These are phyloP conservation scores for Tiaroga cobitis DNA, from an alignment of 2,797 vertebrate genomes.

Conservation along the genomic window DNA sequence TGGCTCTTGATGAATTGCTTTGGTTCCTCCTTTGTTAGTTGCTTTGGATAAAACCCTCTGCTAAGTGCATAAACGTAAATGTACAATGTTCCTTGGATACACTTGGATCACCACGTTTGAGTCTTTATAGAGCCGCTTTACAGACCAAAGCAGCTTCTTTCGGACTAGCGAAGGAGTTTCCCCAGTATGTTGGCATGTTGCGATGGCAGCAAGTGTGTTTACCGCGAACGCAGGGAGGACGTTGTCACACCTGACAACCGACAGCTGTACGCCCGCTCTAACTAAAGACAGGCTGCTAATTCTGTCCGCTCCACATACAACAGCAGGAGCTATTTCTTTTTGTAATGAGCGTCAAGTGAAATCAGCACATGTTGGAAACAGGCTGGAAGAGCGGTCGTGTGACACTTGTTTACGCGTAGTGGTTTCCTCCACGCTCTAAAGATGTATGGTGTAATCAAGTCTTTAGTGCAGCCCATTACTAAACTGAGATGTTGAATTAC, in stretches of 20 bases:
- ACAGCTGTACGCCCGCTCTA: slow-evolving; percentile 22
- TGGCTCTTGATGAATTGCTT: background rate
- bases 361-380: slow-evolving; percentile 30
- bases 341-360: slow-evolving; percentile 38
- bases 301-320: slow-evolving; percentile 19
- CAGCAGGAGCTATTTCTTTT: slow-evolving; percentile 43
- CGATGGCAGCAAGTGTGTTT: slow-evolving; percentile 21
- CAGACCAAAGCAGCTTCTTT: background rate
- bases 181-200: background rate
- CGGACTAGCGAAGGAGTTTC: background rate
- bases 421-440: slow-evolving; percentile 34
- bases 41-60: background rate
- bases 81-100: background rate
- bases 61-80: background rate
- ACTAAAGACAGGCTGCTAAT: slow-evolving; percentile 37
- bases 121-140: background rate
- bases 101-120: background rate
- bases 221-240: background rate
- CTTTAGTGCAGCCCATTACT: slow-evolving; percentile 49
- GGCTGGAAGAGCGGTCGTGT: slow-evolving; percentile 9
- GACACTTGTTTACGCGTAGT: slow-evolving; percentile 26
- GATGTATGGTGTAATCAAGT: slow-evolving; percentile 56
- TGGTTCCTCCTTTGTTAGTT: background rate
- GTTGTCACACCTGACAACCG: slow-evolving; percentile 25
- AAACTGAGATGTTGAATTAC: slow-evolving; percentile 47